Base-by-base conservation (phyloP, 2,113 vertebrate species). In the Pangasianodon hypophthalmus region DNA sequence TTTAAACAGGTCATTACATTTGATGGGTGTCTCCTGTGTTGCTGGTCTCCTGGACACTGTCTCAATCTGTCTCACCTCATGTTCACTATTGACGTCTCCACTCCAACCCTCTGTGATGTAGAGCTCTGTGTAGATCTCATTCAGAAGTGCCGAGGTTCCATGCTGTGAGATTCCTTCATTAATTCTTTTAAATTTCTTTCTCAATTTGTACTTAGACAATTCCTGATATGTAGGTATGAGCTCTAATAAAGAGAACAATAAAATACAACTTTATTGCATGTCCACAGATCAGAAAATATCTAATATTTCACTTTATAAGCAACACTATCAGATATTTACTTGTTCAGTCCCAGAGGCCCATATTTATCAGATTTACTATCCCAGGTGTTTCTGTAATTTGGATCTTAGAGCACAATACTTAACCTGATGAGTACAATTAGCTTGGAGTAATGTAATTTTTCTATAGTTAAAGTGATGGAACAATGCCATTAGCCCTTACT, bases 111-210 rank as follows among this genome's bases (percentile, higher is more conserved):
- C 88, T 88, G 91, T 91, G 86, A 91, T 91, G 88, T 90, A 91
- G 67, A 91, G 82, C 83, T 91, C 91, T 86, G 88, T 91, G 86
- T 91, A 90, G 88, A 91, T 91, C 58, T 86, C 37, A 29, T 81
- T 82, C 75, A 87, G 62, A 86, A 90, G 75, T 64, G 21, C 21
- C 44, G 71, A 44, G 9, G 41, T 79, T 79, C 75, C 44, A 79
- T 79, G 44, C 44, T 79, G 21, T 26, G 75, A 79, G 75, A 79
- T 26, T 79, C 75, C 75, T 48, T 75, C 71, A 44, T 75, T 75
- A 41, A 75, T 71, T 37, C 67, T 37, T 18, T 37, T 71, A 18
- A 71, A 71, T 26, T 37, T 71, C n/a, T 71, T 46, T 19, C 75
- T 48, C 41, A 79, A 26, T 44, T 48, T 44, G 21, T 46, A 48